Conservation (phyloP, 2,888 invertebrate genomes). For the Drosophila affinis region DNA sequence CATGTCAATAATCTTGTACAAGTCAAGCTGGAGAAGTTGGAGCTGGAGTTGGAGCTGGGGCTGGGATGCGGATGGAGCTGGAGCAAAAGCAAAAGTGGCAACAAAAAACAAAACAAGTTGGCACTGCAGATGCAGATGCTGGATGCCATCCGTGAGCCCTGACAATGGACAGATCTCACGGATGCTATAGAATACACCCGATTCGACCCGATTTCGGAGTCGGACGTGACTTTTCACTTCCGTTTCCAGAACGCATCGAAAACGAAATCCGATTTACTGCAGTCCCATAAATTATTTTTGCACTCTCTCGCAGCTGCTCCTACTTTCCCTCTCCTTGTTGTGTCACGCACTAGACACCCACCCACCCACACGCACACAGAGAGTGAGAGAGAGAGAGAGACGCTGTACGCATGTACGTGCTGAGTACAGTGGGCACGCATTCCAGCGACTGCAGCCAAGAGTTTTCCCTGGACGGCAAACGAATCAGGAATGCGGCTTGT, state of each 20-base stretch:
- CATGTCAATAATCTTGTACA: slow-evolving; percentile 76
- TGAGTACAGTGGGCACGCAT: slow-evolving; percentile 32
- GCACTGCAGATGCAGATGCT: neutral
- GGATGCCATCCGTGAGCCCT: neutral
- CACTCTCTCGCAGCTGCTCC: slow-evolving; percentile 37
- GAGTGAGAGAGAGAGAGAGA: neutral
- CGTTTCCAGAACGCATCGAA: slow-evolving; percentile 42
- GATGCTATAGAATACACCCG: neutral
- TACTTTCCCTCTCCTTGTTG: slow-evolving; percentile 18
- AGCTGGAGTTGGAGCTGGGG: neutral
- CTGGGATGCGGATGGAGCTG: neutral
- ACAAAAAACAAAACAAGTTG: slow-evolving; percentile 37
- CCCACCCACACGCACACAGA: neutral
- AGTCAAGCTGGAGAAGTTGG: slow-evolving; percentile 9
- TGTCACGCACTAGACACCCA: slow-evolving; percentile 21
- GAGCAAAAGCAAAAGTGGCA: slow-evolving; percentile 41
- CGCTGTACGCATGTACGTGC: slow-evolving; percentile 25
- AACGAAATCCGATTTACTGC: slow-evolving; percentile 35
- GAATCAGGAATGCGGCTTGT: neutral
- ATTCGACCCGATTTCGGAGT: slow-evolving; percentile 5
- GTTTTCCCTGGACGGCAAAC: slow-evolving; percentile 1
- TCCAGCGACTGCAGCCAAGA: slow-evolving; percentile 12
- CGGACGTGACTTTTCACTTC: slow-evolving; percentile 72
- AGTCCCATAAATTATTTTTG: slow-evolving; percentile 64
- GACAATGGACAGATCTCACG: neutral